These are phyloP conservation scores for Embidobia sp. DNA, from an alignment of 2,888 invertebrate species.

Conservation along the genomic window DNA sequence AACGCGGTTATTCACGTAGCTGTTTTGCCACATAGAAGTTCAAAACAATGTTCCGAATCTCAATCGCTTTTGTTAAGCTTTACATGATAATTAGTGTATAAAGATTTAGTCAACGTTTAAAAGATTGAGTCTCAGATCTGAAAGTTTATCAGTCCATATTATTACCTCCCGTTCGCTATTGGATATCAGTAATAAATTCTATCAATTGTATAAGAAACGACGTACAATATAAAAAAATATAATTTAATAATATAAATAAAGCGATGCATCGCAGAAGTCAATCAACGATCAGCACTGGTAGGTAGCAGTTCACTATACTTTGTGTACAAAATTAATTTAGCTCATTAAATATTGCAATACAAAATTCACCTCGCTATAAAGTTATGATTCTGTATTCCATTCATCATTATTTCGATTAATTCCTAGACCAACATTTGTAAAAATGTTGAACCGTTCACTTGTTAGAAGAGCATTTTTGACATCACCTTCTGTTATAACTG, in stretches of 20 bases:
- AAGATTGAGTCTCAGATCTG: too few species aligned
- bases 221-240: conserved; percentile 4
- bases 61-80: too few species aligned
- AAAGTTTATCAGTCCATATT: too few species aligned
- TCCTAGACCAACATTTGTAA: conserved; percentile 77
- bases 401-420: conserved; percentile 31
- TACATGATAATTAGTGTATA: too few species aligned
- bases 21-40: too few species aligned
- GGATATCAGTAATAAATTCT: too few species aligned
- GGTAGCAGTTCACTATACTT: neutral
- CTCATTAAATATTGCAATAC: neutral
- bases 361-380: neutral
- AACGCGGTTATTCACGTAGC: too few species aligned
- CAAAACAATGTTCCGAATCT: too few species aligned
- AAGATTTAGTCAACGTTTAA: too few species aligned
- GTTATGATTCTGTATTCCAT: conserved; percentile 14
- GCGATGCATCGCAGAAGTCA: neutral
- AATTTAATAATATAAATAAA: conserved; percentile 5
- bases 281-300: too few species aligned
- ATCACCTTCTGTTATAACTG: conserved; percentile 71
- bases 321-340: neutral
- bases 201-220: neutral
- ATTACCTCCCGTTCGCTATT: too few species aligned
- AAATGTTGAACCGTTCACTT: conserved; percentile 78
- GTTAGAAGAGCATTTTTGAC: conserved; percentile 73